Base-by-base conservation (phyloP, 2,113 vertebrate species). In the Hylia prasina region DNA sequence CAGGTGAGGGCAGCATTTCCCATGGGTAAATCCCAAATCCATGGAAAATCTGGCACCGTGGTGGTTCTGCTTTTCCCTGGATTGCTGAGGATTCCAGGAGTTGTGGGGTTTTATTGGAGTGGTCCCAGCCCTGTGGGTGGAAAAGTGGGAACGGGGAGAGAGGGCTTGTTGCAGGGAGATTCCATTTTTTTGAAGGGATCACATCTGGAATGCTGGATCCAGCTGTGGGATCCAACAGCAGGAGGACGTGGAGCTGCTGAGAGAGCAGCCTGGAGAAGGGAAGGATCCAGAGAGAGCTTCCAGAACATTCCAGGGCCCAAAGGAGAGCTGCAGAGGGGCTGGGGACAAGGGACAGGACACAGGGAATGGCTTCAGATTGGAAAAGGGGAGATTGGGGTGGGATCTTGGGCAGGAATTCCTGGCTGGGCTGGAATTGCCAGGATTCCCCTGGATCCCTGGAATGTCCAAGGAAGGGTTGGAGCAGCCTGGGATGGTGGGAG, bases 1-100 rank as follows among this genome's bases (percentile, higher is more conserved):
- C 99, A 99, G 98, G 99, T 99, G 93, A 95, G 95, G 15, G 6
- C 15, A 8, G 15, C 5, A 0, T 47, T 23, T 64, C 13, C 33
- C 77, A 13, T 5, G 64, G 39, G 20, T 1, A 18, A n/a, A 24
- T 23, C 60, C 50, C 33, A 24, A 18, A 53, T 31, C 37, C 14
- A 2, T 35, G 53, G 13, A 11, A 81, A 30, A n/a, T 16, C 42
- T 7, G 21, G 64, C 45, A 27, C 37, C 0, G 0, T 9, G 51
- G 27, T 24, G 42, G 13, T 8, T 37, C 37, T 31, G 69, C 10
- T 3, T 66, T 61, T 47, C 53, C n/a, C 9, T 42, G 51, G 40
- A 12, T 61, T 66, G 17, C 14, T 4, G 25, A 11, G 2, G 1
- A 31, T 21, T 56, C 27, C 18, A 0, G 18, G 3, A 2, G 15